Percentiles rank a stretch among this genome's conserved stretches.
These are phyloP conservation scores for Ylistrum balloti DNA, from an alignment of 1,140 invertebrate species.

Conservation along the genomic window DNA sequence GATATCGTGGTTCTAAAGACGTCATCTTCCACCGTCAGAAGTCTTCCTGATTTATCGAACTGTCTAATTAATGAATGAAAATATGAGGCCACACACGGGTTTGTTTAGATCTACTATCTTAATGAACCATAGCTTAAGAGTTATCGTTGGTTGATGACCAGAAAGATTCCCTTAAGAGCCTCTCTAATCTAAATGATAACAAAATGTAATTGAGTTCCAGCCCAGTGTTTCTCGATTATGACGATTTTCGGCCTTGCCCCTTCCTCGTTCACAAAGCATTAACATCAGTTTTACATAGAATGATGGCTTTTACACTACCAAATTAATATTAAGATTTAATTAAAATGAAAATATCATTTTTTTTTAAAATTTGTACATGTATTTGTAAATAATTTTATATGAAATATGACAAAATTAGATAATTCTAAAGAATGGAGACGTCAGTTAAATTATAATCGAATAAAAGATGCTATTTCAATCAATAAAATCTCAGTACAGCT, in stretches of 20 bases:
- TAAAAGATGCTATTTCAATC: not conserved
- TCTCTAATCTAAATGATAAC: slow-evolving; percentile 27
- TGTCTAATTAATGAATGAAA: slow-evolving; percentile 29
- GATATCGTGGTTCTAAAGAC: not conserved
- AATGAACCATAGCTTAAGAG: not conserved
- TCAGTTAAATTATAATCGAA: not conserved
- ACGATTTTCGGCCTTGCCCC: not conserved
- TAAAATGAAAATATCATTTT: not conserved
- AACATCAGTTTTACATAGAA: not conserved
- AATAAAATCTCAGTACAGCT: not conserved
- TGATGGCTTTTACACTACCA: not conserved
- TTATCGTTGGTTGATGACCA: not conserved
- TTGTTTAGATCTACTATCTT: not conserved
- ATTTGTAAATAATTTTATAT: slow-evolving; percentile 8
- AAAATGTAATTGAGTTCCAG: slow-evolving; percentile 4
- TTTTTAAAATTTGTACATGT: not conserved
- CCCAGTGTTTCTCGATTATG: slow-evolving; percentile 16
- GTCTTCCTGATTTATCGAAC: slow-evolving; percentile 7
- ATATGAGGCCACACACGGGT: not conserved
- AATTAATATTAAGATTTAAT: not conserved
- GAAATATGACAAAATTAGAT: not conserved
- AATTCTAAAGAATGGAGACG: not conserved
- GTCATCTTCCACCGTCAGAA: slow-evolving; percentile 21
- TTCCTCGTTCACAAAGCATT: not conserved
- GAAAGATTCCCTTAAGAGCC: not conserved